These are phyloP conservation scores for Nycticryphes semicollaris DNA, from an alignment of 2,113 vertebrate genomes.

Conservation along the genomic window DNA sequence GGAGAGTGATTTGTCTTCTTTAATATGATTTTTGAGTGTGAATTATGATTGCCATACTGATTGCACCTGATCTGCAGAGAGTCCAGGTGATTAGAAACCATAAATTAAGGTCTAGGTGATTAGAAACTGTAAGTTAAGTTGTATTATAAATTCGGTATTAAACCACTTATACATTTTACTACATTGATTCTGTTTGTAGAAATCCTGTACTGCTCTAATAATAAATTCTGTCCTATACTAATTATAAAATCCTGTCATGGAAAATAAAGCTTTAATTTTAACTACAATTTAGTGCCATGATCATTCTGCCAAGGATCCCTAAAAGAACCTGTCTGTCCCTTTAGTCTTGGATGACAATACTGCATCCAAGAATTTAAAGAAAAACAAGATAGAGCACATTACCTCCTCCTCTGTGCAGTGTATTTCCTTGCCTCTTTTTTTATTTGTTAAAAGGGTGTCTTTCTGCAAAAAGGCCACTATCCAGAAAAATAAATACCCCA, in stretches of 20 bases:
- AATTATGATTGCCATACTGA: not conserved
- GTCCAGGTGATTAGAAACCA: not conserved
- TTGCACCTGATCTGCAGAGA: not conserved
- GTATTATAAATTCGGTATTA: not conserved
- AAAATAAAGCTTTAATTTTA: not conserved
- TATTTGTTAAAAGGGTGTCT: not conserved
- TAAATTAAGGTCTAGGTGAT: not conserved
- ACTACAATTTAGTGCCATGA: not conserved
- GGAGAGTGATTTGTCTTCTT: not conserved
- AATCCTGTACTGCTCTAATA: not conserved
- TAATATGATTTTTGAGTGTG: not conserved
- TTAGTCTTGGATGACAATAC: not conserved
- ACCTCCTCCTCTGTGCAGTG: not conserved
- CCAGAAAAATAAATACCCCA: not conserved
- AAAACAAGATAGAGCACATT: not conserved
- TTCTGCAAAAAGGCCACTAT: not conserved
- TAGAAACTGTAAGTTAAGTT: not conserved
- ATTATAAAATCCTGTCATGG: not conserved
- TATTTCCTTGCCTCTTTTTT: not conserved
- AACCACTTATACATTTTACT: not conserved
- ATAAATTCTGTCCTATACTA: not conserved
- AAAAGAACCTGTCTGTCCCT: not conserved
- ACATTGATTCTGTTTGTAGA: not conserved
- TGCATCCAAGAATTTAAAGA: not conserved
- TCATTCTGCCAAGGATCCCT: not conserved